Base-by-base conservation (phyloP, 23 tunicate species). In the Styela clava region DNA sequence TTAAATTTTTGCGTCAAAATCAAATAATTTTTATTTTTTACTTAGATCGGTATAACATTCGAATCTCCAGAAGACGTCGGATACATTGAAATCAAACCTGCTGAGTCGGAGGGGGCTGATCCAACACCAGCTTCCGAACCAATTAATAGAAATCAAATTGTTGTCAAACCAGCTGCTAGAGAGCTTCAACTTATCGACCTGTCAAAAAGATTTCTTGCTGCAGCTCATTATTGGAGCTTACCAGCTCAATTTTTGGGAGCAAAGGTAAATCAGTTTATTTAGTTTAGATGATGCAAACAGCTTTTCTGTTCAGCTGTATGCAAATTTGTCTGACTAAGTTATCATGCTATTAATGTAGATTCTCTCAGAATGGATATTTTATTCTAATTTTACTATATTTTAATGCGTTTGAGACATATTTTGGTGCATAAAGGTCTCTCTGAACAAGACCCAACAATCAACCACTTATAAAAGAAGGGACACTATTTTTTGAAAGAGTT, bases 161-260 rank as follows among this genome's bases (percentile, higher is more conserved):
- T 61, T 21, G 91, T 91, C 30, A 83, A 91, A 35, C 97, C 88
- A 20, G 94, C 90, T 1, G 86, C 92, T 32, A 79, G 79, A 29
- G 92, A 87, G 64, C 84, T 96, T 33, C 92, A 88, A 52, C 83
- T 96, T 64, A 96, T 96, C 62, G 99, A 96, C 84, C 78, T 96
- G 56, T 96, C 99, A 24, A 96, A 96, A 65, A 63, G 97, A 61
- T 96, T 96, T 69, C 69, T 96, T 62, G 97, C 99, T 33, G 94
- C 97, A 29, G 94, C 94, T 20, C 96, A 96, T 65, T 91, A 96
- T 78, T 96, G 97, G 97, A 86, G 91, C 79, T 69, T 93, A 76
- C 98, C 98, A 24, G 98, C 93, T 2, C 93, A 87, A 62, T 93
- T 93, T 83, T 24, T 88, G 24, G 98, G 98, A 35, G 93, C 87